Base-by-base conservation (phyloP, 2,113 vertebrate genomes). In the Tachysurus vachellii region DNA sequence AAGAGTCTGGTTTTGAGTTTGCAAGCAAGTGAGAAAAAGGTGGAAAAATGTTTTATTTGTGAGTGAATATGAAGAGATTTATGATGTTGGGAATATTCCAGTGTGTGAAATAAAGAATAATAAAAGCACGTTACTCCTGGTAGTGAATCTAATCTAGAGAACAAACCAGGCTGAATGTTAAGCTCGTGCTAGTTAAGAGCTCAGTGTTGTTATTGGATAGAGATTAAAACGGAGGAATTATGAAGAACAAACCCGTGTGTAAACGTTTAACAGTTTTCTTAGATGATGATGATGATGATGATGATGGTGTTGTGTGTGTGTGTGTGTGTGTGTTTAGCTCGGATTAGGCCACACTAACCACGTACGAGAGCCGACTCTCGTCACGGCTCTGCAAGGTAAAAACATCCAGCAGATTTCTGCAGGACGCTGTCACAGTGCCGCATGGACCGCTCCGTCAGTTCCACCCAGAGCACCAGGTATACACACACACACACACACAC, bases 351-450 rank as follows among this genome's bases (percentile, higher is more conserved):
- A 96, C 92, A 86, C 92, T 10, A 96, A 93, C 86, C 93, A 90
- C 16, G 93, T 96, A 85, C 95, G 94, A 88, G 95, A 96, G 89
- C 94, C 95, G 57, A 93, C 91, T 0, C 91, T 96, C 26, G 56
- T 96, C 47, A 93, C 92, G 3, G 87, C 90, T 82, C 93, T 96
- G 23, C 94, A 95, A 82, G 95, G 94, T 57, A 96, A 95, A 86
- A 95, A 92, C 86, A 94, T 95, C 85, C 88, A 89, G 82, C 95
- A 96, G 92, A 94, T 96, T 84, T 95, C 95, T n/a, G 95, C 94
- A 31, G 95, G 95, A 28, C 95, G 95, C 84, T 96, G 95, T 86
- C 95, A 96, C 89, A 96, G 95, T 61, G 91, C 95, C 47, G 95
- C 95, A 6, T 96, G 95, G 95, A 95, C 95, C 62, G 94, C 95